Base-by-base conservation (phyloP, 2,888 invertebrate genomes). In the Caradrina clavipalpis region DNA sequence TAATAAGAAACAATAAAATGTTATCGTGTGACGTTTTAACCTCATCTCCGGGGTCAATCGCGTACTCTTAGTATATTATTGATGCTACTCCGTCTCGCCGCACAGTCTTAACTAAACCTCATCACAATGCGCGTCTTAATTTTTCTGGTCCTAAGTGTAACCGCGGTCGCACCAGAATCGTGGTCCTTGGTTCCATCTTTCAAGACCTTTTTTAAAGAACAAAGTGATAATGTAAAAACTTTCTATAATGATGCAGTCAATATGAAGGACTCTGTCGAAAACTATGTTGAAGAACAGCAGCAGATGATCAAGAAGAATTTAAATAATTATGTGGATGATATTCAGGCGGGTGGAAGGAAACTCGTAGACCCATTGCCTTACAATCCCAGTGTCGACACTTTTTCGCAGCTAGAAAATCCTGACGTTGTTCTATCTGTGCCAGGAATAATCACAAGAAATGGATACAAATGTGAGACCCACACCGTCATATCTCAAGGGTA, bases 401-500 rank as follows among this genome's bases (percentile, higher is more conserved):
- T 63, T 8, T 89, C 91, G 1, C 75, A 76, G 2, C 58, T 92
- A 50, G 87, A 89, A 1, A 91, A 93, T 58, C 93, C 95, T 4
- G 95, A 96, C 26, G 78, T 89, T 3, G 73, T 82, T 21, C 79
- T 96, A 19, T 86, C 93, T 31, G 95, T 95, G 3, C 94, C 95
- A 3, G 91, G 93, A 5, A 91, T 94, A 13, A 89, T 95, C 4
- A 80, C 86, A 19, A 90, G 96, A 55, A 96, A 97, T 73, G 98
- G 97, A 50, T 98, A 98, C 89, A 93, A 96, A 0, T 97, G 97
- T 31, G 98, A 98, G 92, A 96, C 97, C 0, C 98, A 98, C 85
- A 94, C 96, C 0, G 96, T 98, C 0, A 90, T 96, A 69, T 98
- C 99, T 51, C 98, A 99, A 93, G 98, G 98, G 0, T 99, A 98